phyloP scores from a whole-genome alignment of 2,113 vertebrate species.

The Pungitius pungitius region DNA sequence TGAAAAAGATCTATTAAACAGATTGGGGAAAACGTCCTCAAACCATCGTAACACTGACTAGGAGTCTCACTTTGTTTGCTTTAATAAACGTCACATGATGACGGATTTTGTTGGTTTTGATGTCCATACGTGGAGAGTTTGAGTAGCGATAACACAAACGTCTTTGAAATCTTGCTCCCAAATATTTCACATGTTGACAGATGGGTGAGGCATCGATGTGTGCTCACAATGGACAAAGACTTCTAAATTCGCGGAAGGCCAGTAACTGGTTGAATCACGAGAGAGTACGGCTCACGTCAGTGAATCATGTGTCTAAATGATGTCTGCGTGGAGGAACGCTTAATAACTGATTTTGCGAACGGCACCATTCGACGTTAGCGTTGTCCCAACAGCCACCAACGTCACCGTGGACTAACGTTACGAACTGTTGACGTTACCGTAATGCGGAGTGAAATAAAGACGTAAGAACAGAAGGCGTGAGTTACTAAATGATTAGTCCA shows the following conservation, averaged over 20 bases:
- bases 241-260: background rate
- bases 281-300: background rate
- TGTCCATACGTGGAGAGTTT: background rate
- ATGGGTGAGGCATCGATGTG: background rate
- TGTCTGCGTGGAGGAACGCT: no score
- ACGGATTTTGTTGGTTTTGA: background rate
- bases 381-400: background rate
- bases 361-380: background rate
- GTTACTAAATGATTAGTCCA: background rate
- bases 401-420: background rate
- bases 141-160: background rate
- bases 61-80: background rate
- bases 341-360: background rate
- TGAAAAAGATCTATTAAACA: background rate
- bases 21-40: background rate
- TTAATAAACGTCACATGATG: background rate
- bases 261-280: background rate
- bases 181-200: background rate
- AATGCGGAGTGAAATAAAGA: background rate
- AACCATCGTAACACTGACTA: no score
- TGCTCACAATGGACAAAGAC: background rate
- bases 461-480: background rate
- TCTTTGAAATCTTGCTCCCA: background rate
- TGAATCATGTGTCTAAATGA: background rate
- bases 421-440: background rate